Percentiles rank a stretch among this genome's conserved stretches.
phyloP scores from a whole-genome alignment of 2,888 invertebrate species.

The Cloeon dipterum region DNA sequence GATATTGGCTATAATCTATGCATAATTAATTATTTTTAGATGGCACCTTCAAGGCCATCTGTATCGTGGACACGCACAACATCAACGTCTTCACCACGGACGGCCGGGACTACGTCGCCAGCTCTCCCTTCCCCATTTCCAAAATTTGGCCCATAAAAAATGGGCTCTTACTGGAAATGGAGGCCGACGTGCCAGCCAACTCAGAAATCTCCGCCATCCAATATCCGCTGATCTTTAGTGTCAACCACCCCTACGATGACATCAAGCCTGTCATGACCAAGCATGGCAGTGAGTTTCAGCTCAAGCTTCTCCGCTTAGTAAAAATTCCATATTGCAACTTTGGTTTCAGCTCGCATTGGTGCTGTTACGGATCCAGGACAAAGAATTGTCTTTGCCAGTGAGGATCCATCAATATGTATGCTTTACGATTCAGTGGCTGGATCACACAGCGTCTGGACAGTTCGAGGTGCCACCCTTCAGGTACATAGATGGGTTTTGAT shows the following conservation, averaged over 20 bases:
- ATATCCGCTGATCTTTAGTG: constrained; percentile 60
- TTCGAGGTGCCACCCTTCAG: constrained; percentile 49
- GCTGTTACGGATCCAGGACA: constrained; percentile 24
- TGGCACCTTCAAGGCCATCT: constrained; percentile 20
- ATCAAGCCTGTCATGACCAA: constrained; percentile 61
- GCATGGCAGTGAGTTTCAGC: constrained; percentile 21
- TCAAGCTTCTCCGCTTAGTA: too few relatives aligned
- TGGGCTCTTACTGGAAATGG: constrained; percentile 53
- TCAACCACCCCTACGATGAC: constrained; percentile 79
- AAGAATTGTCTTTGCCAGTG: constrained; percentile 49
- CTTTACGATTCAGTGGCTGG: constrained; percentile 54
- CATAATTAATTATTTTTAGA: too few relatives aligned
- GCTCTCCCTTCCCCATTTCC: constrained; percentile 50
- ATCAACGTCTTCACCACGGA: constrained; percentile 53
- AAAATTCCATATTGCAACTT: too few relatives aligned
- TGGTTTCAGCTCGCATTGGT: constrained; percentile 16
- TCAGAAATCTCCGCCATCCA: constrained; percentile 8
- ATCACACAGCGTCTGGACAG: constrained; percentile 59
- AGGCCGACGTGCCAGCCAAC: not conserved
- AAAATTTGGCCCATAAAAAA: constrained; percentile 66
- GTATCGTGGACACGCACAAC: constrained; percentile 49
- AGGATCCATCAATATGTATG: constrained; percentile 55
- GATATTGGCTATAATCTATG: too few relatives aligned
- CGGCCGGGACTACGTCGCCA: constrained; percentile 63
- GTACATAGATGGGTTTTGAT: constrained; percentile 38